Base-by-base conservation (phyloP, 2,888 invertebrate genomes). In the Oxycera nigricornis region DNA sequence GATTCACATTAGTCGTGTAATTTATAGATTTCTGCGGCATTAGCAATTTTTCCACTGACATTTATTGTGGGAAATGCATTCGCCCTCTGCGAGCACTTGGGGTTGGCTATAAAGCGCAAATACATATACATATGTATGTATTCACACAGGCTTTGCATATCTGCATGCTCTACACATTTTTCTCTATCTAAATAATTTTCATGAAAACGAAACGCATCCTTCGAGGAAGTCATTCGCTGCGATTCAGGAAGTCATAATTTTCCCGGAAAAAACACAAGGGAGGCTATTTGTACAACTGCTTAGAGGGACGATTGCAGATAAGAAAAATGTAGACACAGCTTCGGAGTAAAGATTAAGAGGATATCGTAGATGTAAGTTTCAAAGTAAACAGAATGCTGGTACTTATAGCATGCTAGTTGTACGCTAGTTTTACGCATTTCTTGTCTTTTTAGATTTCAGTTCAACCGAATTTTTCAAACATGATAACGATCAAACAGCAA, bases 191-290 rank as follows among this genome's bases (percentile, higher is more conserved):
- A 26, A 31, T 31, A 14, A 61, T 31, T 26, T 61, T 61, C 31
- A 39, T 46, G 50, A 17, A 28, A 46, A 28, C 26, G 26, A 50
- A 46, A 68, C 67, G 67, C 67, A 68, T 68, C 50, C 35, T 24
- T 26, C n/a, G 28, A 20, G 67, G 67, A 68, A 68, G 67, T 28
- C 46, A 68, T 68, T 68, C 50, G 67, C 46, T 68, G 26, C 67
- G 67, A 68, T 68, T 68, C 26, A 68, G 67, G 67, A 68, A 68
- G 67, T 68, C 20, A 68, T 68, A 68, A 68, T 68, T 68, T 65
- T 68, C 28, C 67, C 17, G 14, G 31, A 61, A 61, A 61, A 17
- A 31, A 31, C n/a, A 26, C 9, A 14, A 17, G 52, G 31, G 14
- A 61, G 26, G n/a, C n/a, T n/a, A 61, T 61, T 31, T 61, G 61